phyloP scores from a whole-genome alignment of 2,888 invertebrate genomes.

The Tortrix viridana region DNA sequence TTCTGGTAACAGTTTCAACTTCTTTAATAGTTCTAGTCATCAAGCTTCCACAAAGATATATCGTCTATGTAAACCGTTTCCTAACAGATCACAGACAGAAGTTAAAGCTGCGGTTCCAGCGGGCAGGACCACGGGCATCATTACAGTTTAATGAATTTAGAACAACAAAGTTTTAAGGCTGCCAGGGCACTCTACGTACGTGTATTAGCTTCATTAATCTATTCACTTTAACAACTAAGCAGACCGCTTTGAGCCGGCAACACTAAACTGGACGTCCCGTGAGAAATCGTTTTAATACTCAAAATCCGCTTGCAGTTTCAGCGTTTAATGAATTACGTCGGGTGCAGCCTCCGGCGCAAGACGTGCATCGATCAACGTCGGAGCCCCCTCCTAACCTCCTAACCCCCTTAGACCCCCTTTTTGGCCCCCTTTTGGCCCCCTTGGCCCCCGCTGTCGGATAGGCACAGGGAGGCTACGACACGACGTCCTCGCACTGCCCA shows the following conservation, averaged over 20 bases:
- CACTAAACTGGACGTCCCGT: slow-evolving; percentile 75
- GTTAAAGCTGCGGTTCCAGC: slow-evolving; percentile 15
- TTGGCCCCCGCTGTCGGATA: slow-evolving; percentile 53
- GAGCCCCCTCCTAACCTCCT: slow-evolving; percentile 54
- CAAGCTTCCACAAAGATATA: neutral
- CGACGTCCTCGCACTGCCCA: slow-evolving; percentile 74
- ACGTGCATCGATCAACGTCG: slow-evolving; percentile 87
- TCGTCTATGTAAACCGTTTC: neutral
- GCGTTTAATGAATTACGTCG: slow-evolving; percentile 84
- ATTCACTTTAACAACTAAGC: slow-evolving; percentile 68
- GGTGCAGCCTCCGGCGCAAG: slow-evolving; percentile 85
- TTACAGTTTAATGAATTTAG: slow-evolving; percentile 35
- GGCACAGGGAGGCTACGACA: slow-evolving; percentile 64
- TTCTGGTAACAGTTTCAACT: no score
- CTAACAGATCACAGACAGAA: slow-evolving; percentile 8
- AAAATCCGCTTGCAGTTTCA: slow-evolving; percentile 83
- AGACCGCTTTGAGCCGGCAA: slow-evolving; percentile 60
- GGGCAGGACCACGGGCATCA: slow-evolving; percentile 31
- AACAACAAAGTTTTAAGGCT: slow-evolving; percentile 38
- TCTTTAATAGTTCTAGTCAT: no score
- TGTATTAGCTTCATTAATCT: slow-evolving; percentile 66
- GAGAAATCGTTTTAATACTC: slow-evolving; percentile 84
- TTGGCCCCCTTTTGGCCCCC: slow-evolving; percentile 43
- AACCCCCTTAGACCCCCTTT: slow-evolving; percentile 48
- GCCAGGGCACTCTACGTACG: slow-evolving; percentile 31